These are phyloP conservation scores for Crotalus horridus DNA, from an alignment of 2,113 vertebrate species.

Conservation along the genomic window DNA sequence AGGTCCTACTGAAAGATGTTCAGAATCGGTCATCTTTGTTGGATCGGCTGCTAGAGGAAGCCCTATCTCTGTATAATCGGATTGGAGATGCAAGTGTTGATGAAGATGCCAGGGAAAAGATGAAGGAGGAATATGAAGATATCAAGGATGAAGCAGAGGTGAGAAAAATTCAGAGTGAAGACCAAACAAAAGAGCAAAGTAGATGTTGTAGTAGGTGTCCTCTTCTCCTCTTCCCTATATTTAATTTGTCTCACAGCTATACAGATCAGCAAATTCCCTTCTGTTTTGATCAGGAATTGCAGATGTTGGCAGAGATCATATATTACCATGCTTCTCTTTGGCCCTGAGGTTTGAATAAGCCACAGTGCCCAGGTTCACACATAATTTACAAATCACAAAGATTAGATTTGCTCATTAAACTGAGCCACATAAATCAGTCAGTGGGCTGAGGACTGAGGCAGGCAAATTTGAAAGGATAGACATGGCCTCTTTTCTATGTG, in stretches of 20 bases:
- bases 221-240: background rate
- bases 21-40: slow-evolving; percentile 75
- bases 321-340: background rate
- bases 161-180: background rate
- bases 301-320: background rate
- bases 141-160: slow-evolving; percentile 83
- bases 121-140: slow-evolving; percentile 77
- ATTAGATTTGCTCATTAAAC: background rate
- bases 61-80: slow-evolving; percentile 75
- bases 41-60: slow-evolving; percentile 88
- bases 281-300: background rate
- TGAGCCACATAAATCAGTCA: background rate
- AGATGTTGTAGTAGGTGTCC: background rate
- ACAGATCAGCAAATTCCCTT: background rate
- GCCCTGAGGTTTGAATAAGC: background rate
- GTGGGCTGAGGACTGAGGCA: background rate
- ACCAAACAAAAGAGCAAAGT: background rate
- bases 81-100: slow-evolving; percentile 87
- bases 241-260: background rate
- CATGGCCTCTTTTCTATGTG: background rate
- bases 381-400: background rate
- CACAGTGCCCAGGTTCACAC: background rate
- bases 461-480: background rate
- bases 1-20: slow-evolving; percentile 77
- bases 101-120: slow-evolving; percentile 73